A percentile compares a stretch with the other conserved stretches of the same genome.
Conservation (phyloP, 1,140 invertebrate genomes). For the Zaprionus lachaisei region DNA sequence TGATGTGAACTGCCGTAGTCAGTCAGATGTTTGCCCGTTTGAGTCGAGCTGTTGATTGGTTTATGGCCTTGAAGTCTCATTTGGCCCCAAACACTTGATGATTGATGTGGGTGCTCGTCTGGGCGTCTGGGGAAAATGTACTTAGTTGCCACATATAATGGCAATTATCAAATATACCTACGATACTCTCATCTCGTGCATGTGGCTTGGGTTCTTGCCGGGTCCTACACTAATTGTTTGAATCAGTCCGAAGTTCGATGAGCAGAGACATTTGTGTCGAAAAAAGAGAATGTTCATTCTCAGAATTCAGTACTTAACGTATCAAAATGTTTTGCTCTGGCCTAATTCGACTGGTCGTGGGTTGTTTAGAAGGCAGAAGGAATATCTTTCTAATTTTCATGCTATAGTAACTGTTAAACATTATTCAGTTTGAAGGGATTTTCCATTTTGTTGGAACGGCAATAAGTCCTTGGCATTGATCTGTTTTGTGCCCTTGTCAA, state of each 20-base stretch:
- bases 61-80: conserved; percentile 44
- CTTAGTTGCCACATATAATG: conserved; percentile 32
- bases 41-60: conserved; percentile 33
- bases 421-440: background rate
- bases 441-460: background rate
- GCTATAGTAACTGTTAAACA: background rate
- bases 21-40: conserved; percentile 4
- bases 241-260: background rate
- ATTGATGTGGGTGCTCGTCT: conserved; percentile 31
- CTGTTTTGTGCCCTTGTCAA: conserved; percentile 11
- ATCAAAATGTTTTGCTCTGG: too few species aligned
- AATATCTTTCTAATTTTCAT: too few species aligned
- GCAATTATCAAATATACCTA: conserved; percentile 30
- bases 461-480: background rate
- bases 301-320: background rate
- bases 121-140: conserved; percentile 20
- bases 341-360: too few species aligned
- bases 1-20: conserved; percentile 1
- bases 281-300: background rate
- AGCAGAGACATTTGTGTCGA: background rate
- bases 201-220: background rate
- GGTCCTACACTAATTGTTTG: background rate
- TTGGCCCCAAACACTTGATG: conserved; percentile 29
- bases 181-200: background rate
- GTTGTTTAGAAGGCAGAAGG: too few species aligned